Conservation (phyloP, 2,888 invertebrate species). For the Bedellia somnulentella region DNA sequence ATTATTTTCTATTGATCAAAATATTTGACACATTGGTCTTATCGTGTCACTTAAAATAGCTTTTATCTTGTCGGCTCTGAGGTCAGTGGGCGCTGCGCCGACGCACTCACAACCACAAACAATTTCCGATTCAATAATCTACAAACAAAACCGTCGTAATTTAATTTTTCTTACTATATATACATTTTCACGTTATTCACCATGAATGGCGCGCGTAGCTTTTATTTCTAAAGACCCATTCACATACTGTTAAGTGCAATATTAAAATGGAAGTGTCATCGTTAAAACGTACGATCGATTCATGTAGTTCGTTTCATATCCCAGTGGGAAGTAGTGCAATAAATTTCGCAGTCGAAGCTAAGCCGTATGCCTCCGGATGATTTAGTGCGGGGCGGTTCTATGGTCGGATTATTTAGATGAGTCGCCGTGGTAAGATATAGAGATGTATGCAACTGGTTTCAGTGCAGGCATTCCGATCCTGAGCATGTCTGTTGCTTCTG, state of each 20-base stretch:
- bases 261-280: too few species aligned
- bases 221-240: too few species aligned
- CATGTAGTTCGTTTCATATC: too few species aligned
- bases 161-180: too few species aligned
- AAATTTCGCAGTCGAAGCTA: constrained; percentile 25
- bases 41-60: constrained; percentile 50
- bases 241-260: too few species aligned
- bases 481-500: background rate
- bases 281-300: too few species aligned
- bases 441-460: constrained; percentile 4
- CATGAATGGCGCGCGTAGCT: too few species aligned
- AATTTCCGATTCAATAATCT: constrained; percentile 34
- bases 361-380: constrained; percentile 22
- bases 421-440: constrained; percentile 4
- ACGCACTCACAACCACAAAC: constrained; percentile 37
- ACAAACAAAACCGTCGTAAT: too few species aligned
- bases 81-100: constrained; percentile 50
- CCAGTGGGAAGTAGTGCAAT: constrained; percentile 26
- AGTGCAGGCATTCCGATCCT: constrained; percentile 4
- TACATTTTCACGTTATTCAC: too few species aligned
- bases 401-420: constrained; percentile 15
- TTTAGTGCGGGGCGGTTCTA: constrained; percentile 21
- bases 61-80: constrained; percentile 50
- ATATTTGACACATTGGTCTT: too few species aligned
- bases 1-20: too few species aligned